Evolutionary conservation across 2,113 vertebrate species (phyloP).

Genomic region (Strix aluco): DNA sequence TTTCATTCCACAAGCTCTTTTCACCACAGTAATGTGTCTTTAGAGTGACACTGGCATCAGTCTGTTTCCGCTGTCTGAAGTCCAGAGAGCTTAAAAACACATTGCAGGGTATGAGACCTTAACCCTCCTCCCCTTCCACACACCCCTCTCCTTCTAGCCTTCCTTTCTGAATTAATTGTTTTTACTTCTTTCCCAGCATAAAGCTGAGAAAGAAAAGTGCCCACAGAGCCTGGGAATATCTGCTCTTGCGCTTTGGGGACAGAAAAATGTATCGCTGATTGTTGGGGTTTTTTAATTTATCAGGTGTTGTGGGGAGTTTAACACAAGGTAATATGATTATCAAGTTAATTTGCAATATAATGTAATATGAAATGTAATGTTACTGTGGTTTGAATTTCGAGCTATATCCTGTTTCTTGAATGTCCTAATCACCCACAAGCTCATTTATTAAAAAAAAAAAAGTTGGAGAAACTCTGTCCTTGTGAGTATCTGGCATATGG

Average conservation of each 20-base stretch:
- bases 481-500: neutral
- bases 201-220: constrained; percentile 27
- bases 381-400: neutral
- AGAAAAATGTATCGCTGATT: neutral
- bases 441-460: neutral
- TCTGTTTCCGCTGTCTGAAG: constrained; percentile 75
- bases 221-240: constrained; percentile 20
- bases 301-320: neutral
- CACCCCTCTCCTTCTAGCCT: constrained; percentile 7
- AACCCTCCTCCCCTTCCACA: constrained; percentile 56
- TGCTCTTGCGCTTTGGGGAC: constrained; percentile 1
- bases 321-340: constrained; percentile 18
- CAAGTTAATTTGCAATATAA: neutral
- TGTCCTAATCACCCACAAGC: neutral
- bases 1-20: constrained; percentile 73
- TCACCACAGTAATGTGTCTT: constrained; percentile 75
- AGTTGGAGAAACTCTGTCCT: neutral
- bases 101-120: constrained; percentile 67
- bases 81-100: constrained; percentile 73
- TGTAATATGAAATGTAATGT: neutral
- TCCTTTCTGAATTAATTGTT: constrained; percentile 49
- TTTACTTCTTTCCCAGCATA: constrained; percentile 38
- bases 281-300: constrained; percentile 33
- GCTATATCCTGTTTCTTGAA: neutral
- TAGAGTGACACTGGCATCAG: constrained; percentile 72